Evolutionary conservation across 2,888 invertebrate species (phyloP), one percentile per base, ranked within the genome.

Genomic region (Synergus gifuensis): DNA sequence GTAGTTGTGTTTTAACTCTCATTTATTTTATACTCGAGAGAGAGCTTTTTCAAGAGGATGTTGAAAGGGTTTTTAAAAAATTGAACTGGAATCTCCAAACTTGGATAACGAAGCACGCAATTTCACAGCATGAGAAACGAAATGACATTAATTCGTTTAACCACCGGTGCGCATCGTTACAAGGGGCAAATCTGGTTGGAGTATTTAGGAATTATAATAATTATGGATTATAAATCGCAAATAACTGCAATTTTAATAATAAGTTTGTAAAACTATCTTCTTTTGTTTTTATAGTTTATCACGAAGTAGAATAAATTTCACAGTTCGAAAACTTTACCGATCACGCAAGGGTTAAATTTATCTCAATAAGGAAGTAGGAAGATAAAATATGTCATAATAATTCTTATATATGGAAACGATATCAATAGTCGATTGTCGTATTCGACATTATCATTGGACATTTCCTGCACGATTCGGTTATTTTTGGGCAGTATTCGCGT

Each of bases 101-200:
- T 22, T 16, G 36, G 49, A 73, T 73, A 73, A 73, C 54, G 73
- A 54, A 58, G 54, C 64, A 66, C 46, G 67, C 78, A 78, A 80
- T 84, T 86, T 84, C 81, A 84, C 78, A 78, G 80, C 81, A 85
- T 76, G 77, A 63, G 79, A 82, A 78, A 83, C 80, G 78, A 82
- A 86, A 86, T 84, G 85, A 86, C 80, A 76, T 77, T 82, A 80
- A 84, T 83, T 81, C 76, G 78, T 79, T 78, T 78, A 60, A 9
- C 78, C 54, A 73, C 36, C 54, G 73, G 73, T 73, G 73, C 73
- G 54, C 36, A 54, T 73, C 54, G 49, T 54, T 36, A 73, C 73
- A 28, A 73, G 73, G 73, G 73, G 73, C 54, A 73, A 54, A 36
- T 54, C 22, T 54, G 54, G 73, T 73, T 54, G 36, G 36, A 67